Base-by-base conservation (phyloP, 35 echinoderm and acorn worm species). In the Anneissia japonica region DNA sequence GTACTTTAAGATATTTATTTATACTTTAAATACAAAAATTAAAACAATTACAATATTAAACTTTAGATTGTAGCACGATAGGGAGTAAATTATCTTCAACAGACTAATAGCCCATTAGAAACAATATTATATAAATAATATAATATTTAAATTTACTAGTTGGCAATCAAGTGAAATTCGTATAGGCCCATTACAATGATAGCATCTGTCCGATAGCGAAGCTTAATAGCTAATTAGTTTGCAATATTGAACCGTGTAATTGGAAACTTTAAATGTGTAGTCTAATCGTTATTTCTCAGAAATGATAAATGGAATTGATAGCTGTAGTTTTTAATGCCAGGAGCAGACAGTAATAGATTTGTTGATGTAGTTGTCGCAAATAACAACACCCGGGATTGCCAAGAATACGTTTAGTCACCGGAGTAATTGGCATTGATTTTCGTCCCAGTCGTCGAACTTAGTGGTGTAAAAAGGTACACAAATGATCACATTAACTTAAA, bases 401-500 rank as follows among this genome's bases (percentile, higher is more conserved):
- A 64, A 64, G 10, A 64, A 64, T 64, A 23, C 11, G 26, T 64
- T 64, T 64, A 64, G 26, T 64, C 51, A 64, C 19, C 51, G 51
- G 26, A 12, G 51, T 64, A 64, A 64, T 64, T 64, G 51, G 1
- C 51, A 19, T 64, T 2, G 51, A 64, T 64, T 64, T 19, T 2
- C 51, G 21, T 3, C 1, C 26, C 10, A 64, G 51, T 64, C 11
- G 51, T 9, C 26, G 26, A 7, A 16, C 40, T 45, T 45, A 64
- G 51, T 64, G 51, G 19, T 64, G 51, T 64, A 64, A 64, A 64
- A 19, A 64, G 26, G 51, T 16, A 64, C 51, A 64, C 51, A 64
- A 64, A 64, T 64, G 51, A 64, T 64, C 51, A 64, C 51, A 64
- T 64, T 64, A 64, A 64, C 51, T n/a, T n/a, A n/a, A 64, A 64